phyloP scores from a whole-genome alignment of 2,113 vertebrate genomes.

The Eclectus roratus region DNA sequence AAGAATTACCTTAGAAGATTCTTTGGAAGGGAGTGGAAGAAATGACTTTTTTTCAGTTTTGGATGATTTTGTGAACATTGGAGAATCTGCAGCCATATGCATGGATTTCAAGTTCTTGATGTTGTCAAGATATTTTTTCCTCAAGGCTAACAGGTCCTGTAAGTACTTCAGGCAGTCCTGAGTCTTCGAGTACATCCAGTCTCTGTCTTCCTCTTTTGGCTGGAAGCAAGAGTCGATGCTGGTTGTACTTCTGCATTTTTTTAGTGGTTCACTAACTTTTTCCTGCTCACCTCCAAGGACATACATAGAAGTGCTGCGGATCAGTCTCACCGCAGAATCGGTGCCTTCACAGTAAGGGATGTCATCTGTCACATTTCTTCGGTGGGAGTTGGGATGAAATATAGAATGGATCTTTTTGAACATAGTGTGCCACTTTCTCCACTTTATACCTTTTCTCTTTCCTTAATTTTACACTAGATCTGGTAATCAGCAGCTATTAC shows the following conservation, averaged over 20 bases:
- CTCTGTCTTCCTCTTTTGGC: slow-evolving; percentile 84
- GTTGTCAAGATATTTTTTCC: slow-evolving; percentile 85
- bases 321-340: slow-evolving; percentile 80
- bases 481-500: not conserved
- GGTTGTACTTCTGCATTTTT: slow-evolving; percentile 85
- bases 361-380: slow-evolving; percentile 58
- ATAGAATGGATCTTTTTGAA: slow-evolving; percentile 82
- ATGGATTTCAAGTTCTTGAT: slow-evolving; percentile 78
- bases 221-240: slow-evolving; percentile 82
- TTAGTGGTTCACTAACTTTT: slow-evolving; percentile 75
- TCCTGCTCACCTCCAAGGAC: slow-evolving; percentile 79
- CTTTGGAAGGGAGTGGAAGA: slow-evolving; percentile 49
- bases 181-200: slow-evolving; percentile 89
- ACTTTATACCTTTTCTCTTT: not conserved
- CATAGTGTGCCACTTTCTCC: slow-evolving; percentile 74
- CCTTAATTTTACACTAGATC: slow-evolving; percentile 4
- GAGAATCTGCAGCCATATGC: slow-evolving; percentile 41
- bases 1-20: slow-evolving; percentile 70
- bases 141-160: slow-evolving; percentile 89
- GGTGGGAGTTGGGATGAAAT: slow-evolving; percentile 79
- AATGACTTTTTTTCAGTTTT: slow-evolving; percentile 72
- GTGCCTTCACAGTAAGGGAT: slow-evolving; percentile 69
- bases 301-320: slow-evolving; percentile 93
- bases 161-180: slow-evolving; percentile 93
- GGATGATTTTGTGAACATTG: slow-evolving; percentile 56